Conservation (phyloP, 1,140 invertebrate genomes). For the Hycleus phaleratus region DNA sequence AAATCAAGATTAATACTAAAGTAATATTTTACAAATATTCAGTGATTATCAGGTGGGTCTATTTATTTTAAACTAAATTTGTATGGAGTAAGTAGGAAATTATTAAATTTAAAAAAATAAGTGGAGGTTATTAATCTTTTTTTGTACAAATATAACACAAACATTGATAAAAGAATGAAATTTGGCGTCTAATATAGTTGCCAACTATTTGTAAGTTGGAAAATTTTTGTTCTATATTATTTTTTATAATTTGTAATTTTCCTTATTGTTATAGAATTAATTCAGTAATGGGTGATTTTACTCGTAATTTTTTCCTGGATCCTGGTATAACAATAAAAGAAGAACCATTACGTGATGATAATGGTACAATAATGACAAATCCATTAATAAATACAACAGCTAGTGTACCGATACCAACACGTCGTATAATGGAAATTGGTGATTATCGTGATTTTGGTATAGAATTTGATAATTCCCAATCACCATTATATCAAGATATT, state of each 20-base stretch:
- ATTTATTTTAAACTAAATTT: too few species aligned
- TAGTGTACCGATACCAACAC: conserved; percentile 51
- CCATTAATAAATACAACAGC: conserved; percentile 44
- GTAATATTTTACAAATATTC: too few species aligned
- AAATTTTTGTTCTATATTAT: not conserved
- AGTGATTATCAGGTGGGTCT: too few species aligned
- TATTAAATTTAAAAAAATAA: not conserved
- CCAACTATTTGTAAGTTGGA: not conserved
- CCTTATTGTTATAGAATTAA: too few species aligned
- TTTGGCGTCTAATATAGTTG: not conserved
- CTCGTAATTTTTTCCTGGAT: conserved; percentile 42
- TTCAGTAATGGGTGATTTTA: conserved; percentile 32
- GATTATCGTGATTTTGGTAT: conserved; percentile 45
- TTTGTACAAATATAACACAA: not conserved
- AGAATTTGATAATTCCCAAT: conserved; percentile 43
- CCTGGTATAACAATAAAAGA: conserved; percentile 42
- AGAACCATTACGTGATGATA: conserved; percentile 38
- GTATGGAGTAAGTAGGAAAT: too few species aligned
- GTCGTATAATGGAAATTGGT: conserved; percentile 39
- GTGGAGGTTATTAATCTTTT: not conserved
- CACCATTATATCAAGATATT: conserved; percentile 41
- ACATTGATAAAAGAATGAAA: not conserved
- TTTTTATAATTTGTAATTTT: too few species aligned
- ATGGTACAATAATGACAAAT: not conserved
- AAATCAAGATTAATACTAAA: too few species aligned